Conservation (phyloP, 2,113 vertebrate species). For the Cettia cetti region DNA sequence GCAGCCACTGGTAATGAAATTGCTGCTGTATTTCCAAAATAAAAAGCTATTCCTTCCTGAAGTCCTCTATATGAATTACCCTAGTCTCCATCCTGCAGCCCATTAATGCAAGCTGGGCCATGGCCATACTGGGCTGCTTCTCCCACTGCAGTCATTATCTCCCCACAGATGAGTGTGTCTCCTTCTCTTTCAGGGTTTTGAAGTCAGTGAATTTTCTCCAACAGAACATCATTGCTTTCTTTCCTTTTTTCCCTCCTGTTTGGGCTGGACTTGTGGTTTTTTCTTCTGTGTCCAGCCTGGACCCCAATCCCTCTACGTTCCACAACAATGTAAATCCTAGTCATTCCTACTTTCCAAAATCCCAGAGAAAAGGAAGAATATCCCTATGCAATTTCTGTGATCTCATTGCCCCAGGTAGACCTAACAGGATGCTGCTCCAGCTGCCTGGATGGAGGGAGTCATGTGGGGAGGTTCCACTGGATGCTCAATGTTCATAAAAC, state of each 20-base stretch:
- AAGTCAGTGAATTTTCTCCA: not conserved
- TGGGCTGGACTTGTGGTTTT: not conserved
- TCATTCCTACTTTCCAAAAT: not conserved
- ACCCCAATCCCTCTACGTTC: not conserved
- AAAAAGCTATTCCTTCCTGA: not conserved
- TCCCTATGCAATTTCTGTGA: not conserved
- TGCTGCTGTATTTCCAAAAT: not conserved
- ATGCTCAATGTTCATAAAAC: not conserved
- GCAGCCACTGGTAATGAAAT: not conserved
- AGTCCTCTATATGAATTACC: rapidly evolving
- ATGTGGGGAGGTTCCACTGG: no score
- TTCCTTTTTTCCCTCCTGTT: not conserved
- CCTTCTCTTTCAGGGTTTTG: not conserved
- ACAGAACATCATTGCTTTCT: not conserved
- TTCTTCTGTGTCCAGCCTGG: not conserved
- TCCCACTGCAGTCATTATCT: not conserved
- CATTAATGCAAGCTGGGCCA: not conserved
- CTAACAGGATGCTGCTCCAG: not conserved
- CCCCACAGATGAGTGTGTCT: not conserved
- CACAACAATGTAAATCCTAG: not conserved
- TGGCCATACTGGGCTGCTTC: not conserved
- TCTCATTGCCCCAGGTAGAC: not conserved
- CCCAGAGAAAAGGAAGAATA: not conserved
- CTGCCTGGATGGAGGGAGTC: not conserved
- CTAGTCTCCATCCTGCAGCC: not conserved